These are phyloP conservation scores for Trichacis sp. DNA, from an alignment of 2,888 invertebrate genomes.

Conservation along the genomic window DNA sequence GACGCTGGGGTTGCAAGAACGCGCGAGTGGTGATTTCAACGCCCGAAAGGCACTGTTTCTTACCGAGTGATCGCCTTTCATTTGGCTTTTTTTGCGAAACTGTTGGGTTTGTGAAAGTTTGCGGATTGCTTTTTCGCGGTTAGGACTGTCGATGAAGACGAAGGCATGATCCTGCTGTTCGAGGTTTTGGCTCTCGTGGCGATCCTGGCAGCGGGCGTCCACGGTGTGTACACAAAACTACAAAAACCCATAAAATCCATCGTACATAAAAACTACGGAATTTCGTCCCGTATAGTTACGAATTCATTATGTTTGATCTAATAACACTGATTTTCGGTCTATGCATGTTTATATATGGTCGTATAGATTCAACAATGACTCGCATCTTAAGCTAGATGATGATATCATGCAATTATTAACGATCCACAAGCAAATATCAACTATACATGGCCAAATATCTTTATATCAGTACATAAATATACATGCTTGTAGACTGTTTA, in stretches of 20 bases:
- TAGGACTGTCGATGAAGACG: conserved; percentile 46
- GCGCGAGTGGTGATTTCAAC: conserved; percentile 28
- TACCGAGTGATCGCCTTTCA: background rate
- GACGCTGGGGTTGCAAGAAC: conserved; percentile 28
- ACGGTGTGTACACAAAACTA: conserved; percentile 52
- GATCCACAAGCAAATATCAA: too few species aligned
- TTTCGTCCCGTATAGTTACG: too few species aligned
- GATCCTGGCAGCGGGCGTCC: conserved; percentile 51
- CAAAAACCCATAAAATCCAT: background rate
- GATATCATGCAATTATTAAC: too few species aligned
- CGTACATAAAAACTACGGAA: background rate
- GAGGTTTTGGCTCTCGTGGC: conserved; percentile 57
- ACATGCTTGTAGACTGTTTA: too few species aligned
- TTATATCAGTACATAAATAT: too few species aligned
- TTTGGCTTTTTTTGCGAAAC: conserved; percentile 12
- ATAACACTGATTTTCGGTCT: too few species aligned
- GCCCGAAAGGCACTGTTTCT: conserved; percentile 19
- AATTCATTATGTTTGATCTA: too few species aligned
- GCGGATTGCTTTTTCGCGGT: conserved; percentile 12
- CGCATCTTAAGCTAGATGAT: too few species aligned
- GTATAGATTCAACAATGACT: too few species aligned
- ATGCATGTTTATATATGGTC: too few species aligned
- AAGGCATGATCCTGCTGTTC: conserved; percentile 55
- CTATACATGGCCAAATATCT: too few species aligned
- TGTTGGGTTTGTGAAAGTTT: conserved; percentile 41